A percentile compares a stretch with the other conserved stretches of the same genome.
Conservation (phyloP, 2,888 invertebrate species). For the Amblyjoppa proteus region DNA sequence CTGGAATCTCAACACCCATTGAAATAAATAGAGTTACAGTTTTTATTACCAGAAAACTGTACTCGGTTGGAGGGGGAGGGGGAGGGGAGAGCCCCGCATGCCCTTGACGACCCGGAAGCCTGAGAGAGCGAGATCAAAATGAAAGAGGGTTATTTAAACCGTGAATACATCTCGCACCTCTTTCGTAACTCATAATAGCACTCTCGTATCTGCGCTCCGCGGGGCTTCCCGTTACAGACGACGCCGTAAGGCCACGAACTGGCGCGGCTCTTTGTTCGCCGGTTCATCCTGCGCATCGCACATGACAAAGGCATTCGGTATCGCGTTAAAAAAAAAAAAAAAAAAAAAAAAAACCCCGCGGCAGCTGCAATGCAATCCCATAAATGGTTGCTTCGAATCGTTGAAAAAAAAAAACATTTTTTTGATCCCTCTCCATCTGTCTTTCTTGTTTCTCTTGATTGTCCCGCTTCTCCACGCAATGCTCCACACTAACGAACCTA, state of each 20-base stretch:
- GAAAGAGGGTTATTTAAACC: not conserved
- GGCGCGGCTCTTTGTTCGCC: constrained; percentile 28
- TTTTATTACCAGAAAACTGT: too few species aligned
- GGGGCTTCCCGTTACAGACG: not conserved
- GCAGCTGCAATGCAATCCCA: constrained; percentile 21
- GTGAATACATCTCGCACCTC: constrained; percentile 8
- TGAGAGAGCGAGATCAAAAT: not conserved
- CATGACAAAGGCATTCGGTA: constrained; percentile 20
- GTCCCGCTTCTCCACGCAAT: not conserved
- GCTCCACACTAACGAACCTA: not conserved
- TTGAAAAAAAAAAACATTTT: constrained; percentile 27
- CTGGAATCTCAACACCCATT: too few species aligned
- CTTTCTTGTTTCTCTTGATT: not conserved
- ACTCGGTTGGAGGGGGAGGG: too few species aligned
- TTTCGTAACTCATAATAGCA: constrained; percentile 6
- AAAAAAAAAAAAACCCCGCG: not conserved
- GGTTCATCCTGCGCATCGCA: not conserved
- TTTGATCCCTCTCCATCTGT: not conserved
- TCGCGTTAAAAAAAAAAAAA: not conserved
- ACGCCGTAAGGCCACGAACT: constrained; percentile 9
- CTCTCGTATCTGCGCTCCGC: not conserved
- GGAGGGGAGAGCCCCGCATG: not conserved
- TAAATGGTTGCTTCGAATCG: constrained; percentile 34
- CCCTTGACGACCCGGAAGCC: not conserved
- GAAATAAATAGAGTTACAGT: too few species aligned